Base-by-base conservation (phyloP, 2,888 invertebrate species). In the Melinaea menophilus region DNA sequence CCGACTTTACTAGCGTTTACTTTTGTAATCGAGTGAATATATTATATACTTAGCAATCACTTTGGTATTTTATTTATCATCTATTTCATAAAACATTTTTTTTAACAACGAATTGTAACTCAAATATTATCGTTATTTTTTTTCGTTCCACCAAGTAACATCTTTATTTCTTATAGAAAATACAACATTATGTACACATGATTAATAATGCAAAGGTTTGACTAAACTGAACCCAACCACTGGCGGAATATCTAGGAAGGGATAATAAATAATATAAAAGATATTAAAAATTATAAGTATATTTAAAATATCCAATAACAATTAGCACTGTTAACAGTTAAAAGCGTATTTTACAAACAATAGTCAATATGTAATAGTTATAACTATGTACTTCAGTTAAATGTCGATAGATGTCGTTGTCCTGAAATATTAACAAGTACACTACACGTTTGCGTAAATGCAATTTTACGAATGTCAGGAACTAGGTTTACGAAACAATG, bases 271-370 rank as follows among this genome's bases (percentile, higher is more conserved):
- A 55, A 70, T 68, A 69, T 47, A 68, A 65, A 59, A 7, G 33
- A 51, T 60, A 13, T 56, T 54, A 68, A 63, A 65, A 69, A 69
- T 68, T 67, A 68, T 71, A 62, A 70, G 72, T 73, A 72, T 70
- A 73, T 75, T 73, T 84, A 78, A 79, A 79, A 82, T 79, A 77
- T 78, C 78, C 78, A 79, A 78, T 79, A 79, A 79, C 75, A 75
- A 79, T 55, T 73, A 74, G 80, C 77, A 77, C 74, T 77, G 82
- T 85, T 84, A 78, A 81, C 76, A 80, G 77, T 79, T 77, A 80
- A 82, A 73, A 87, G 86, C 84, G 82, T 77, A 68, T 82, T 79
- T 81, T 77, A 81, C 83, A 78, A 82, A 79, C 78, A 70, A 68
- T 70, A 66, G 63, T 70, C 60, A 62, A 71, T 46, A 58, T 51